Evolutionary conservation across 2,888 invertebrate species (phyloP).

Genomic region (Athalia rosae): DNA sequence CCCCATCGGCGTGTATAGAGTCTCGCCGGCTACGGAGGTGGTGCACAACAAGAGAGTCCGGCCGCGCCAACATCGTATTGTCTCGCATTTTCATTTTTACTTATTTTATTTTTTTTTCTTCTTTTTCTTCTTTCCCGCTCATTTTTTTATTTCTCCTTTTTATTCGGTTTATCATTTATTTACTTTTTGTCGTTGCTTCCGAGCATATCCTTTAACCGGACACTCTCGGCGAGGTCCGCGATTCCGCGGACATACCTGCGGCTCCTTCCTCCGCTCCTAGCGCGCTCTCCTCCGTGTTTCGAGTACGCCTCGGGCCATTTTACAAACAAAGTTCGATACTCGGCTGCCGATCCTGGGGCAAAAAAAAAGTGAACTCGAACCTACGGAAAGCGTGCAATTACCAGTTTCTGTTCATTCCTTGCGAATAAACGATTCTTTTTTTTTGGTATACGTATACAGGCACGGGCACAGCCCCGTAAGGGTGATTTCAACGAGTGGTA

Average conservation of each 20-base stretch:
- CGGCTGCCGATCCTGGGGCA: too few relatives aligned
- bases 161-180: not conserved
- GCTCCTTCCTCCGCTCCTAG: constrained; percentile 27
- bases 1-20: constrained; percentile 26
- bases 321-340: too few relatives aligned
- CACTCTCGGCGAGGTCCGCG: not conserved
- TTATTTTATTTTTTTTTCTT: constrained; percentile 63
- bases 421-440: too few relatives aligned
- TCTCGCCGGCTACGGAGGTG: constrained; percentile 60
- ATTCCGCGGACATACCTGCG: constrained; percentile 36
- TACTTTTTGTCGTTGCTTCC: not conserved
- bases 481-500: too few relatives aligned
- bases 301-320: too few relatives aligned
- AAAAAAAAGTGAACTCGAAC: too few relatives aligned
- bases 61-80: constrained; percentile 71
- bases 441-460: too few relatives aligned
- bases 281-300: not conserved
- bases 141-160: not conserved
- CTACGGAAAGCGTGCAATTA: too few relatives aligned
- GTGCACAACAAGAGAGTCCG: constrained; percentile 68
- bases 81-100: constrained; percentile 52
- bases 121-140: constrained; percentile 48
- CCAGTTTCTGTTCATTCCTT: too few relatives aligned
- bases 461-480: too few relatives aligned
- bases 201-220: too few relatives aligned